Percentiles rank a stretch among this genome's conserved stretches.
Evolutionary conservation across 2,797 vertebrate species (phyloP).

Genomic region (Rhyacichthys aspro): DNA sequence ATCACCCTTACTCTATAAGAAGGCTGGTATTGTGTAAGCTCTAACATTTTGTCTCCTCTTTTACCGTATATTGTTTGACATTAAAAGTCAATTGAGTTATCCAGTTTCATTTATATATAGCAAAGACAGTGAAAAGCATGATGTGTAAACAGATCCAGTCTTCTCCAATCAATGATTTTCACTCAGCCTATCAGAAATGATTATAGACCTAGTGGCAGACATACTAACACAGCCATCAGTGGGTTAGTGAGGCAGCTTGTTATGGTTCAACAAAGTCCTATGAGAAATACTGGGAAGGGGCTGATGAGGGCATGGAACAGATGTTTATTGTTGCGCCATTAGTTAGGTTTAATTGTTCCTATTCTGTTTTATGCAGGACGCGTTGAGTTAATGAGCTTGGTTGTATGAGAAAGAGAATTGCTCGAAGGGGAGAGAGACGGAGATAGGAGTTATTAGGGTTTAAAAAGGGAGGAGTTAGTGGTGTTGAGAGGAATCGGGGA

Average conservation of each 20-base stretch:
- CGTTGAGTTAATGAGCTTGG: conserved; percentile 14
- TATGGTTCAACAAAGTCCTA: conserved; percentile 15
- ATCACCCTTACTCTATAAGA: too few species aligned
- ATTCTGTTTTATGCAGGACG: conserved; percentile 20
- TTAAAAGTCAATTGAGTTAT: neutral
- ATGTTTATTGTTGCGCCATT: conserved; percentile 29
- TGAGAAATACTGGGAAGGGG: conserved; percentile 11
- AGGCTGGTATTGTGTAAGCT: neutral
- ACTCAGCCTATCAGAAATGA: conserved; percentile 37
- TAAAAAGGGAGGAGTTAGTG: conserved; percentile 2
- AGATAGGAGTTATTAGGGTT: conserved; percentile 28
- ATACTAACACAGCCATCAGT: conserved; percentile 32
- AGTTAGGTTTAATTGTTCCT: conserved; percentile 28
- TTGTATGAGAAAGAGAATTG: conserved; percentile 17
- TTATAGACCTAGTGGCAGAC: conserved; percentile 34
- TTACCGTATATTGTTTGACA: neutral
- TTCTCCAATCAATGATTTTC: conserved; percentile 41
- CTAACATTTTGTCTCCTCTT: neutral
- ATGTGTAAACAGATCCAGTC: conserved; percentile 20
- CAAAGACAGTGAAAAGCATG: conserved; percentile 5
- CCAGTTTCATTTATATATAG: neutral
- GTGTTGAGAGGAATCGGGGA: neutral
- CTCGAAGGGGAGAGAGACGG: conserved; percentile 28
- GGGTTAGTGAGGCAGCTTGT: conserved; percentile 22
- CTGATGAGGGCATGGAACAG: conserved; percentile 24